Evolutionary conservation across 2,888 invertebrate species (phyloP).

Genomic region (Eupeodes luniger): DNA sequence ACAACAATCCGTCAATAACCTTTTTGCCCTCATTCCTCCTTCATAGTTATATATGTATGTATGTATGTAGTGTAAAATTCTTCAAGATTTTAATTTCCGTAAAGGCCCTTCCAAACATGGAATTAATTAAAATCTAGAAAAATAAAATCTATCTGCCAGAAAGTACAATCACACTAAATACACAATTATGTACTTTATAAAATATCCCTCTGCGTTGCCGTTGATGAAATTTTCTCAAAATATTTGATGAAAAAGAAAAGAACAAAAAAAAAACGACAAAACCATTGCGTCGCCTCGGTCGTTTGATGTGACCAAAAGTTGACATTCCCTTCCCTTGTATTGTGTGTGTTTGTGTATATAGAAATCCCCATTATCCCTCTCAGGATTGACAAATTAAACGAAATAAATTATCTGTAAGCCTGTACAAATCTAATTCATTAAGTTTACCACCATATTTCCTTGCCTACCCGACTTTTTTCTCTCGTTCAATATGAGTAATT

Average conservation of each 20-base stretch:
- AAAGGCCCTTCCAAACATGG: not conserved
- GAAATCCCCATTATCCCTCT: constrained; percentile 7
- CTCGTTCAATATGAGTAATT: not conserved
- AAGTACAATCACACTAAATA: not conserved
- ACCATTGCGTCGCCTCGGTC: not conserved
- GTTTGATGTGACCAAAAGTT: constrained; percentile 20
- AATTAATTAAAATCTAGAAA: not conserved
- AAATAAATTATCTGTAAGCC: constrained; percentile 31
- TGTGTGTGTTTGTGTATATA: not conserved
- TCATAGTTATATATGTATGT: too few relatives aligned
- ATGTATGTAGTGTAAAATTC: not conserved
- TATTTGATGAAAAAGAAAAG: not conserved
- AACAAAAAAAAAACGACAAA: not conserved
- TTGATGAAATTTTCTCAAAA: not conserved
- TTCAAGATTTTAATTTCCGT: not conserved
- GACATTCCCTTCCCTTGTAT: not conserved
- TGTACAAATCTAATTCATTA: constrained; percentile 28
- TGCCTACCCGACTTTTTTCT: not conserved
- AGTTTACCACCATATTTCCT: not conserved
- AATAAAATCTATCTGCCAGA: not conserved
- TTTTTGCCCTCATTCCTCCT: too few relatives aligned
- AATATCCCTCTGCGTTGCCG: not conserved
- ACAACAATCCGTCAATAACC: too few relatives aligned
- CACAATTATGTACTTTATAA: not conserved
- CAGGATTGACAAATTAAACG: constrained; percentile 18